phyloP scores from a whole-genome alignment of 2,888 invertebrate species.

The Andrena trimmerana region DNA sequence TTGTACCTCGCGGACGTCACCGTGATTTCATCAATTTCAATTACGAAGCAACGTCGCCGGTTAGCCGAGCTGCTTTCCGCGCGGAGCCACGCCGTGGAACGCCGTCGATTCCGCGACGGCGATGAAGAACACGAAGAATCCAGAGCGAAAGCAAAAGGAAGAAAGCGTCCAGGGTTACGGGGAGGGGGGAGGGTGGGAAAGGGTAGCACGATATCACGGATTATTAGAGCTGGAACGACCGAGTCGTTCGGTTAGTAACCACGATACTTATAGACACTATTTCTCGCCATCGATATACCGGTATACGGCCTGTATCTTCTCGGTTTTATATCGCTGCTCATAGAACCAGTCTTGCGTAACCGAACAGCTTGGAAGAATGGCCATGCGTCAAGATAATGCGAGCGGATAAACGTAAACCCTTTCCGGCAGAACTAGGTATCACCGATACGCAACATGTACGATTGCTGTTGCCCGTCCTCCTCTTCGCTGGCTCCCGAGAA shows the following conservation, averaged over 20 bases:
- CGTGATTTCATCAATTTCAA: constrained; percentile 61
- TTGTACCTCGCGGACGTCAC: background rate
- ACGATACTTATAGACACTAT: constrained; percentile 61
- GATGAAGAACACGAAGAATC: constrained; percentile 28
- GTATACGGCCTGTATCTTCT: constrained; percentile 62
- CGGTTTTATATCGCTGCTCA: constrained; percentile 64
- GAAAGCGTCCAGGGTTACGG: background rate
- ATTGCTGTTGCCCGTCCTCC: constrained; percentile 15
- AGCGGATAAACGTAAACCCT: constrained; percentile 76
- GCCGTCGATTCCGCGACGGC: background rate
- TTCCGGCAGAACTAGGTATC: constrained; percentile 71
- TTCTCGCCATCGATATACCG: constrained; percentile 66
- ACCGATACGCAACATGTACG: constrained; percentile 33
- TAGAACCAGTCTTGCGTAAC: constrained; percentile 71
- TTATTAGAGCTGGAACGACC: constrained; percentile 53
- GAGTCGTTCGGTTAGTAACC: constrained; percentile 60
- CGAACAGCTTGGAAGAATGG: constrained; percentile 69
- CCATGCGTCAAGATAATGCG: constrained; percentile 74
- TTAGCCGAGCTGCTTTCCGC: background rate
- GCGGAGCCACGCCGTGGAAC: constrained; percentile 15
- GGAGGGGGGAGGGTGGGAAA: background rate
- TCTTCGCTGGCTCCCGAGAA: constrained; percentile 1
- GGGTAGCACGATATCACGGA: constrained; percentile 51
- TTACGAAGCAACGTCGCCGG: constrained; percentile 36
- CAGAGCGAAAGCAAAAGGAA: constrained; percentile 17